phyloP scores from a whole-genome alignment of 2,113 vertebrate species.

The Pseudopipra pipra region DNA sequence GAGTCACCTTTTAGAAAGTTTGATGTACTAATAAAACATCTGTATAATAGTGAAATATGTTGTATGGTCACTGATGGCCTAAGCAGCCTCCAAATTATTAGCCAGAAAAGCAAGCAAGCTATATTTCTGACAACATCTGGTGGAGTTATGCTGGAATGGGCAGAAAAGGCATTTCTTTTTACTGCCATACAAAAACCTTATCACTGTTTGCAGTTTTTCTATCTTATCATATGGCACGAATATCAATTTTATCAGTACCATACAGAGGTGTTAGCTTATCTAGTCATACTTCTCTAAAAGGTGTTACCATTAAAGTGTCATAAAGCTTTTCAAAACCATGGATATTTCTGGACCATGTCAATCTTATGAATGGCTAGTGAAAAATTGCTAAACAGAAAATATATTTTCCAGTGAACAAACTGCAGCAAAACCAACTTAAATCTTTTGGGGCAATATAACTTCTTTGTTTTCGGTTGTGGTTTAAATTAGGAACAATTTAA shows the following conservation, averaged over 20 bases:
- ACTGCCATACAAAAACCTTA: neutral
- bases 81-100: neutral
- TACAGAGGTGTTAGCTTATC: conserved; percentile 6
- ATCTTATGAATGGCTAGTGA: neutral
- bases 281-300: neutral
- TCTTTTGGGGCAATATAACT: neutral
- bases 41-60: neutral
- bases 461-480: neutral
- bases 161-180: neutral
- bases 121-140: neutral
- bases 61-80: neutral
- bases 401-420: neutral
- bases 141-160: neutral
- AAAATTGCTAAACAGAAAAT: neutral
- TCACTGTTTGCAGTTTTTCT: neutral
- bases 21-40: neutral
- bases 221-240: conserved; percentile 1
- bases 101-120: neutral
- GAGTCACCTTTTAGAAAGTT: conserved; percentile 5
- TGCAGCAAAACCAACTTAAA: neutral
- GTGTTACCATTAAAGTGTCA: neutral
- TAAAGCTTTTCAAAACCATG: conserved; percentile 17
- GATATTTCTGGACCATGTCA: neutral
- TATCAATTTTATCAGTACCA: neutral
- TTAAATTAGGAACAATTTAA: conserved; percentile 8